Evolutionary conservation across 2,113 vertebrate genomes (phyloP).

Genomic region (Struthidea cinerea): DNA sequence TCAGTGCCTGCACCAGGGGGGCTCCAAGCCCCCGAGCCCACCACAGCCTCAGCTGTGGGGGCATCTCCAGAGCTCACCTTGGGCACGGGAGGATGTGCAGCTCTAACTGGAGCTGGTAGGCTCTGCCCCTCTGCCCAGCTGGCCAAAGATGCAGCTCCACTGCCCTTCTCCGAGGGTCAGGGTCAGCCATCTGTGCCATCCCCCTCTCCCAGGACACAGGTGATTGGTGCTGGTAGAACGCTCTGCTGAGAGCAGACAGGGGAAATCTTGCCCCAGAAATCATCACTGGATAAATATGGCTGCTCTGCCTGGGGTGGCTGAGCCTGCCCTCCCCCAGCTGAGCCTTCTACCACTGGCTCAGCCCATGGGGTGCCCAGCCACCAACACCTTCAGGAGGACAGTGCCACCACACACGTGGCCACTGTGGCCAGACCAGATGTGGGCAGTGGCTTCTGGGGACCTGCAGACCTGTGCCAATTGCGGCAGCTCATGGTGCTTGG

Average conservation of each 20-base stretch:
- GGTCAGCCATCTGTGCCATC: background rate
- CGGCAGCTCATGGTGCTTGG: background rate
- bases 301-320: background rate
- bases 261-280: no score
- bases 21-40: background rate
- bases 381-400: background rate
- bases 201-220: background rate
- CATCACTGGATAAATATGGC: background rate
- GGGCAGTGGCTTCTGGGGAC: background rate
- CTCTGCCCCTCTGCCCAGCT: background rate
- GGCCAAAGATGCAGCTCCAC: background rate
- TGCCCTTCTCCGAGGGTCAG: background rate
- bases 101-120: background rate
- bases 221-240: fast-evolving
- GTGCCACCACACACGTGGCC: background rate
- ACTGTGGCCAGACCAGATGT: background rate
- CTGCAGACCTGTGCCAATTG: background rate
- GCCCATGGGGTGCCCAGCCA: background rate
- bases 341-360: background rate
- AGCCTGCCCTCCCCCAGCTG: background rate
- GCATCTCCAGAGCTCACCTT: background rate
- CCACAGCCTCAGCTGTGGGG: no score
- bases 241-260: background rate
- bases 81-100: background rate
- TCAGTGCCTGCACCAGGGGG: background rate